A percentile compares a stretch with the other conserved stretches of the same genome.
Evolutionary conservation across 2,888 invertebrate genomes (phyloP).

Genomic region (Drosophila paramelanica): DNA sequence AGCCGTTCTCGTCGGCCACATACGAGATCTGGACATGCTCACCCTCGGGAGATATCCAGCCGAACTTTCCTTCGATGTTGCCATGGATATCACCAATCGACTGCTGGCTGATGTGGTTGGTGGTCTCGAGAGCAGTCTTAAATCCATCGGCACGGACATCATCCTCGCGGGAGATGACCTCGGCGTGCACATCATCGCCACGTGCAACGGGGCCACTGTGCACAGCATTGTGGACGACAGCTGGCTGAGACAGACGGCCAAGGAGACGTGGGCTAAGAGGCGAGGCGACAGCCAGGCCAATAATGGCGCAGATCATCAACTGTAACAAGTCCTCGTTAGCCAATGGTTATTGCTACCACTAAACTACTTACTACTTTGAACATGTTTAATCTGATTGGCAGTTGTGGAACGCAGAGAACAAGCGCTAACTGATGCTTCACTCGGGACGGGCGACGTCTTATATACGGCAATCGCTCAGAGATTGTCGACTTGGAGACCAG

Average conservation of each 20-base stretch:
- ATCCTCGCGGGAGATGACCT: conserved; percentile 44
- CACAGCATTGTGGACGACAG: neutral
- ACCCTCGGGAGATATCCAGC: conserved; percentile 76
- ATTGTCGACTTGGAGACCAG: conserved; percentile 22
- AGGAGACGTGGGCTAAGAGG: conserved; percentile 1
- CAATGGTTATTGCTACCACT: neutral
- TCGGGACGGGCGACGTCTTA: conserved; percentile 35
- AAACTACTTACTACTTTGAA: conserved; percentile 69
- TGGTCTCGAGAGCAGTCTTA: conserved; percentile 51
- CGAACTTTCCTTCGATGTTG: conserved; percentile 67
- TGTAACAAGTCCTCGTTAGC: conserved; percentile 27
- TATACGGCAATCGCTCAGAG: conserved; percentile 44
- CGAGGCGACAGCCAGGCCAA: conserved; percentile 57
- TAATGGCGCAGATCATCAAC: conserved; percentile 63
- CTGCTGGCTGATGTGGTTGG: conserved; percentile 58
- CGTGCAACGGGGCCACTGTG: neutral
- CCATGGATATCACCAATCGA: conserved; percentile 70
- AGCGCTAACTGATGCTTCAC: conserved; percentile 60
- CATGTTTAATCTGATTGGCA: conserved; percentile 49
- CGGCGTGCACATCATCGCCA: conserved; percentile 59
- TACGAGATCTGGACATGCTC: conserved; percentile 66
- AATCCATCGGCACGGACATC: conserved; percentile 79
- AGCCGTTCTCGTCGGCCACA: conserved; percentile 79
- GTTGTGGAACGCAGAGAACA: conserved; percentile 48
- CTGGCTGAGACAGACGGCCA: neutral